These are phyloP conservation scores for Celastrina argiolus DNA, from an alignment of 2,888 invertebrate genomes.

Conservation along the genomic window DNA sequence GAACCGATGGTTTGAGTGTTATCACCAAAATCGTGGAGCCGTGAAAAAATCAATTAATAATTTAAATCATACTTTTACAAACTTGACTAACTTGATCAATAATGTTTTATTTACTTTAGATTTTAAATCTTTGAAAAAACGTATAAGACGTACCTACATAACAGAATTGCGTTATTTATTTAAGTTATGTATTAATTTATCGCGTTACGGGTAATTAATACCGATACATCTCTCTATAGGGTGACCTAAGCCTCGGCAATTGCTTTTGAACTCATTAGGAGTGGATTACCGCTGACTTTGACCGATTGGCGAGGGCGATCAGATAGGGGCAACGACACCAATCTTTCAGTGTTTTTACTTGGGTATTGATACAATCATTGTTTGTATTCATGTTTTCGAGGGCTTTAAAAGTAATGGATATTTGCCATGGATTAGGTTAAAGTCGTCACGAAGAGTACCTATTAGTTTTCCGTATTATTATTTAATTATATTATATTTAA, in stretches of 20 bases:
- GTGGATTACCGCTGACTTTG: constrained; percentile 69
- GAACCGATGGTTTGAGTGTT: too few relatives aligned
- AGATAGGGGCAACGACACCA: constrained; percentile 49
- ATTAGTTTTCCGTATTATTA: too few relatives aligned
- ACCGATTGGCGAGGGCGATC: constrained; percentile 57
- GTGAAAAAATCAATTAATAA: too few relatives aligned
- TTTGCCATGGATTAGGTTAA: not conserved
- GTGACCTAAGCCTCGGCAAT: constrained; percentile 51
- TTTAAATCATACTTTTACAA: too few relatives aligned
- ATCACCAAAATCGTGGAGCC: too few relatives aligned
- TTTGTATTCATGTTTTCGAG: constrained; percentile 1
- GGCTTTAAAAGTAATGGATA: not conserved
- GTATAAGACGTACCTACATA: not conserved
- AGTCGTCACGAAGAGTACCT: not conserved
- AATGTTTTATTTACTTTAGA: too few relatives aligned
- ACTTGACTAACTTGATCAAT: too few relatives aligned
- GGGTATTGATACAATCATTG: not conserved
- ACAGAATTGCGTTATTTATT: not conserved
- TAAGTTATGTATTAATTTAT: not conserved
- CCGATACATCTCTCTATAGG: constrained; percentile 23
- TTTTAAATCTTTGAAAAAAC: too few relatives aligned
- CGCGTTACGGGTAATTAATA: constrained; percentile 9
- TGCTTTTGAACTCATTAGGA: constrained; percentile 69
- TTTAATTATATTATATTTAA: too few relatives aligned
- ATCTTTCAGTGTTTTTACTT: constrained; percentile 43